These are phyloP conservation scores for Mesorhabditis spiculigera DNA, from an alignment of 2,888 invertebrate species.

Conservation along the genomic window DNA sequence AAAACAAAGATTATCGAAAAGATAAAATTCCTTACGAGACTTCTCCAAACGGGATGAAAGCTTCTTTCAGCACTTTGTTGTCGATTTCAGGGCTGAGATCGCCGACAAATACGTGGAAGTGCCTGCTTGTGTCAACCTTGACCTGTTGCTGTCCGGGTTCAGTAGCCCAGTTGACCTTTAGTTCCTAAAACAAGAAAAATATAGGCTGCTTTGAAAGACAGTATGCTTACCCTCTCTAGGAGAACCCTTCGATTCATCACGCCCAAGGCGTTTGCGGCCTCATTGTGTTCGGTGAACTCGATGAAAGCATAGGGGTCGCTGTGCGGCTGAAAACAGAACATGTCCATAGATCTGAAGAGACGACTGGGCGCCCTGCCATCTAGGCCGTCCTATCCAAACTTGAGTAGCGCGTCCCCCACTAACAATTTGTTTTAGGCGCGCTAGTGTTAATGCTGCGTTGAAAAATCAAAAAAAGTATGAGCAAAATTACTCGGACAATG, in stretches of 20 bases:
- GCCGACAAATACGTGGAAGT: conserved; percentile 99
- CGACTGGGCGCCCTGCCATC: too few relatives aligned
- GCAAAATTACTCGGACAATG: background rate
- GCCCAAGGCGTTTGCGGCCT: conserved; percentile 91
- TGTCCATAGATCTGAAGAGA: too few relatives aligned
- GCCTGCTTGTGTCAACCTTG: conserved; percentile 78
- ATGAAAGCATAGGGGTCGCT: conserved; percentile 99
- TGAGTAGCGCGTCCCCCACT: background rate
- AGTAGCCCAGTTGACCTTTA: conserved; percentile 99
- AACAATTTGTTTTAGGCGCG: background rate
- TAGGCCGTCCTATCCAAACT: background rate
- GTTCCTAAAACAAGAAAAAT: conserved; percentile 68
- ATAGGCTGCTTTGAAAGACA: background rate
- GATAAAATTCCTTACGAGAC: conserved; percentile 72
- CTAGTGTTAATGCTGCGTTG: conserved; percentile 61
- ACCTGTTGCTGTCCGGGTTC: conserved; percentile 82
- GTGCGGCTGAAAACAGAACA: conserved; percentile 70
- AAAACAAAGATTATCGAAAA: conserved; percentile 25
- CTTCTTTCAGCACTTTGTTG: conserved; percentile 92
- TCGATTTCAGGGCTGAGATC: conserved; percentile 98
- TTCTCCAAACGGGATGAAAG: conserved; percentile 96
- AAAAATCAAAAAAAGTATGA: conserved; percentile 20
- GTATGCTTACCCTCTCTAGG: conserved; percentile 75
- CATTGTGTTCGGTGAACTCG: conserved; percentile 91
- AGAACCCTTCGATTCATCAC: conserved; percentile 98